phyloP scores from a whole-genome alignment of 2,888 invertebrate species.

The Octonoba sinensis region DNA sequence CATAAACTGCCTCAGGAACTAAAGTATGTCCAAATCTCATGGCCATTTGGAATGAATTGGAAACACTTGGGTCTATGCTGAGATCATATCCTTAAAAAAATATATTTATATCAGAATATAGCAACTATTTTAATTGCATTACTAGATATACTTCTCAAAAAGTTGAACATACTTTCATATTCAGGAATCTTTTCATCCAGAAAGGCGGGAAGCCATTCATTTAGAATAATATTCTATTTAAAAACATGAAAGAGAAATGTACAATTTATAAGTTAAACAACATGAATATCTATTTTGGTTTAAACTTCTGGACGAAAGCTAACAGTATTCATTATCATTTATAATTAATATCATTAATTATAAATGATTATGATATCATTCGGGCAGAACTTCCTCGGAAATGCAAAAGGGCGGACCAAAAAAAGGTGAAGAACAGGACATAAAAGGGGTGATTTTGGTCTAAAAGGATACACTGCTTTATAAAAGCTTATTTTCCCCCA shows the following conservation, averaged over 20 bases:
- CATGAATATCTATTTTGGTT: neutral
- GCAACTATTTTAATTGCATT: neutral
- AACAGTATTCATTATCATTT: too few relatives aligned
- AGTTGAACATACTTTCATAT: conserved; percentile 26
- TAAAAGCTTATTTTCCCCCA: too few relatives aligned
- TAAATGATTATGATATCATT: too few relatives aligned
- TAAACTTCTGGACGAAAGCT: too few relatives aligned
- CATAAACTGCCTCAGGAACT: conserved; percentile 75
- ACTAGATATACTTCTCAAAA: neutral
- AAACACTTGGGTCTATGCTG: conserved; percentile 76
- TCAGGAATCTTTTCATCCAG: conserved; percentile 28
- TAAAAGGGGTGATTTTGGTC: too few relatives aligned
- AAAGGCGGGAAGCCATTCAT: conserved; percentile 55
- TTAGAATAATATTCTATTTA: conserved; percentile 42
- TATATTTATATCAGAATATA: conserved; percentile 22
- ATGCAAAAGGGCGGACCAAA: too few relatives aligned
- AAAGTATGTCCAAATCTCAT: conserved; percentile 77
- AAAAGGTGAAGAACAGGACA: too few relatives aligned
- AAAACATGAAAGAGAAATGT: neutral
- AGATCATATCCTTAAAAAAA: conserved; percentile 73
- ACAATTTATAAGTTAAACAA: neutral
- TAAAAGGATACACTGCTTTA: too few relatives aligned
- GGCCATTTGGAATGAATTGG: conserved; percentile 77
- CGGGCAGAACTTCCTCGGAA: too few relatives aligned
- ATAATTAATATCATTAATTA: too few relatives aligned